Evolutionary conservation across 2,888 invertebrate genomes (phyloP), one percentile per base, ranked within the genome.

Genomic region (Choreutis nemorana): DNA sequence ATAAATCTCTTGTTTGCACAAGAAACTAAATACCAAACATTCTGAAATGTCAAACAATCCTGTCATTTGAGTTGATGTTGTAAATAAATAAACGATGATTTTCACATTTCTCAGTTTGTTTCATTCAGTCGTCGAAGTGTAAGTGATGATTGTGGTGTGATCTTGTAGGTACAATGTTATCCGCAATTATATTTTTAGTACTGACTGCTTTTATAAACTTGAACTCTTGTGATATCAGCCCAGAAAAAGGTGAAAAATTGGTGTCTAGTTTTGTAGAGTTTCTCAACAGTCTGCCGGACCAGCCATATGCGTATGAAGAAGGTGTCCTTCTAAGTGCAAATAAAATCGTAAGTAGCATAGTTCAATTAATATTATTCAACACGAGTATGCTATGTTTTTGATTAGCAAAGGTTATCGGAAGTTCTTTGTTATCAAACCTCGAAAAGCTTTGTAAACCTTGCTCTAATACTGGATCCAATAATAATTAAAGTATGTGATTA

Each of bases 231-330:
- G 63, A 73, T 37, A 30, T 67, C 33, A 54, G 44, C 46, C 28
- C 41, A 23, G 55, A 54, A 29, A 50, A 45, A 36, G 59, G 57
- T 36, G 51, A 50, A 14, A 64, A 56, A 32, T 45, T 67, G 31
- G 56, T 59, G 34, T 60, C 50, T 56, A 63, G 51, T 37, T 71
- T 82, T 38, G 44, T 82, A 36, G 48, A 72, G 18, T 66, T 71
- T 52, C 61, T 81, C 40, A 82, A 82, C 52, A 63, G 63, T 40
- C 56, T 73, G 37, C 72, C 78, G 25, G 58, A 72, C 41, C 71
- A 68, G 33, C 38, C 53, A 24, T 77, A 71, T 47, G 53, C 51
- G 21, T 81, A 78, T 42, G 68, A 75, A 38, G 78, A 75, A 36
- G 73, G 68, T 35, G 53, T 56, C 32, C 44, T 82, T 24, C 37